A percentile compares a stretch with the other conserved stretches of the same genome.
Conservation (phyloP, 2,113 vertebrate genomes). For the Pomatostomus ruficeps region DNA sequence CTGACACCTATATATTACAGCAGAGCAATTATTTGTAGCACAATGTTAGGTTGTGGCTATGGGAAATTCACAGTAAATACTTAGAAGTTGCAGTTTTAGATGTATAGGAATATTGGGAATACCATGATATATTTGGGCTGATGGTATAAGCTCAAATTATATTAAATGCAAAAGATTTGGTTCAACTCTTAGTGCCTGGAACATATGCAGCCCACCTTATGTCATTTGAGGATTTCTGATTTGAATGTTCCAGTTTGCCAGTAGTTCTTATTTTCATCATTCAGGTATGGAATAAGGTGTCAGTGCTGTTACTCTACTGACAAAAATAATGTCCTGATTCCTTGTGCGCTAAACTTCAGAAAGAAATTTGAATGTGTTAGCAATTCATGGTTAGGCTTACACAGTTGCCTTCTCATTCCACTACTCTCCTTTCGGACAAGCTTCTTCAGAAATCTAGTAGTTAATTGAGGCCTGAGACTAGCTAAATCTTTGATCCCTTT, state of each 20-base stretch:
- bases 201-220: not conserved
- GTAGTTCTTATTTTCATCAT: not conserved
- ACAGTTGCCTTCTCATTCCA: not conserved
- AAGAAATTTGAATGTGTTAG: not conserved
- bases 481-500: not conserved
- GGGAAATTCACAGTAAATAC: not conserved
- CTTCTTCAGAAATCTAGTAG: not conserved
- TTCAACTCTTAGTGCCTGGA: not conserved
- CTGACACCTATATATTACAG: not conserved
- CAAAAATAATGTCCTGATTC: not conserved
- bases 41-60: not conserved
- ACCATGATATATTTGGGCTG: not conserved
- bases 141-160: not conserved
- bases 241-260: not conserved
- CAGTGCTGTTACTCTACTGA: not conserved
- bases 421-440: not conserved
- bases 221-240: not conserved
- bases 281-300: not conserved
- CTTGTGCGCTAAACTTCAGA: not conserved
- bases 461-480: not conserved
- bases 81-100: not conserved
- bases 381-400: not conserved
- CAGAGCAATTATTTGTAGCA: not conserved
- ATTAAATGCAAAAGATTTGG: not conserved
- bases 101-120: not conserved